These are phyloP conservation scores for Oxytorus armatus DNA, from an alignment of 2,888 invertebrate genomes.

Conservation along the genomic window DNA sequence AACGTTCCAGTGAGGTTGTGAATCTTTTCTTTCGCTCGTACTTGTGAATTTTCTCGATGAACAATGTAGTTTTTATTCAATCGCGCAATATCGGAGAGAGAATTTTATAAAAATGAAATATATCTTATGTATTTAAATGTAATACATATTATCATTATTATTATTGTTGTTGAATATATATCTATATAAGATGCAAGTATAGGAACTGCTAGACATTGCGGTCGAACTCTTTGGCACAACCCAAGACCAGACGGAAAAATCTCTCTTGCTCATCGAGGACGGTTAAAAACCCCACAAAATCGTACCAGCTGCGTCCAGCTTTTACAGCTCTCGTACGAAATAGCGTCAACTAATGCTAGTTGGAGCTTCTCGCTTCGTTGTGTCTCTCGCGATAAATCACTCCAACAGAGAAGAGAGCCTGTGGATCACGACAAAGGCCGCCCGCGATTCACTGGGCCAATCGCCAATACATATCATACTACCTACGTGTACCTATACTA, in stretches of 20 bases:
- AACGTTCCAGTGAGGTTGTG: too few relatives aligned
- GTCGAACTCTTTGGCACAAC: slow-evolving; percentile 60
- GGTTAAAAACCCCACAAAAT: neutral
- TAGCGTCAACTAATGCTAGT: neutral
- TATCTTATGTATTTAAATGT: too few relatives aligned
- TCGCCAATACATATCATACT: neutral
- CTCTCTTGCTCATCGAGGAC: slow-evolving; percentile 34
- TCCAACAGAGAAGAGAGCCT: neutral
- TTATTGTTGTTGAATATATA: neutral
- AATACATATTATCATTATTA: neutral
- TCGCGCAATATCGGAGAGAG: too few relatives aligned
- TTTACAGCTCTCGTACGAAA: slow-evolving; percentile 2
- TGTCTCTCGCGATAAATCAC: neutral
- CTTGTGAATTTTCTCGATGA: too few relatives aligned
- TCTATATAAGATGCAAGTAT: slow-evolving; percentile 1
- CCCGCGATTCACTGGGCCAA: slow-evolving; percentile 10
- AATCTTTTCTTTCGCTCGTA: too few relatives aligned
- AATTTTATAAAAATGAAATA: too few relatives aligned
- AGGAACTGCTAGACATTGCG: slow-evolving; percentile 1
- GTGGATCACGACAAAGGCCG: neutral
- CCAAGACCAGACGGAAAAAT: slow-evolving; percentile 63
- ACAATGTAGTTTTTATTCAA: too few relatives aligned
- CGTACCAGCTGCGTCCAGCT: neutral
- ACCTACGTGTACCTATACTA: neutral
- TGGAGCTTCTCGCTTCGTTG: slow-evolving; percentile 1